These are phyloP conservation scores for Anthopleura sola DNA, from an alignment of 64 coral and sea anemone genomes.

Conservation along the genomic window DNA sequence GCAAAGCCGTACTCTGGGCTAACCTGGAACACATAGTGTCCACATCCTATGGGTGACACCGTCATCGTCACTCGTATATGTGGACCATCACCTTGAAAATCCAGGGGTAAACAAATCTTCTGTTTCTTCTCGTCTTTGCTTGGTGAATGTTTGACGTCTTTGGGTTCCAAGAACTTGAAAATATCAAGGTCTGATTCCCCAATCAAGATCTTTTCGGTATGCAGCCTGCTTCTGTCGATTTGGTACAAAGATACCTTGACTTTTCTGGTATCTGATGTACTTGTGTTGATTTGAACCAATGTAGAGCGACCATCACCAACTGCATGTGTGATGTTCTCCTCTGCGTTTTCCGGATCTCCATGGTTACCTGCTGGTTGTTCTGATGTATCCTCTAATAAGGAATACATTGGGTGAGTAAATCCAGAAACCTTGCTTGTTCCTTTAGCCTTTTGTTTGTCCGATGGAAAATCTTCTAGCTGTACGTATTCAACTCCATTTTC, in stretches of 20 bases:
- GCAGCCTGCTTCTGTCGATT: neutral
- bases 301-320: conserved; percentile 17
- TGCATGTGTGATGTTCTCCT: neutral
- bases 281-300: neutral
- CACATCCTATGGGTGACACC: neutral
- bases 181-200: conserved; percentile 10
- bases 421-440: neutral
- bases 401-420: neutral
- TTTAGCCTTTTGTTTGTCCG: neutral
- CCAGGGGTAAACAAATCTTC: neutral
- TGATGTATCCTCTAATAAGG: neutral
- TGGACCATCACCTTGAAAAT: neutral
- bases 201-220: neutral
- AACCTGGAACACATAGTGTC: neutral
- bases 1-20: conserved; percentile 11
- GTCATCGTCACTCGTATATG: neutral
- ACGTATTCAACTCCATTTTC: conserved; percentile 5
- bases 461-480: neutral
- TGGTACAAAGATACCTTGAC: conserved; percentile 3
- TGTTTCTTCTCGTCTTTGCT: neutral
- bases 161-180: neutral
- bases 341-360: neutral
- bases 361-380: neutral
- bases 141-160: neutral
- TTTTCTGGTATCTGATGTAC: neutral